Evolutionary conservation across 2,113 vertebrate species (phyloP), one percentile per base, ranked within the genome.

Genomic region (Dipodomys ordii): DNA sequence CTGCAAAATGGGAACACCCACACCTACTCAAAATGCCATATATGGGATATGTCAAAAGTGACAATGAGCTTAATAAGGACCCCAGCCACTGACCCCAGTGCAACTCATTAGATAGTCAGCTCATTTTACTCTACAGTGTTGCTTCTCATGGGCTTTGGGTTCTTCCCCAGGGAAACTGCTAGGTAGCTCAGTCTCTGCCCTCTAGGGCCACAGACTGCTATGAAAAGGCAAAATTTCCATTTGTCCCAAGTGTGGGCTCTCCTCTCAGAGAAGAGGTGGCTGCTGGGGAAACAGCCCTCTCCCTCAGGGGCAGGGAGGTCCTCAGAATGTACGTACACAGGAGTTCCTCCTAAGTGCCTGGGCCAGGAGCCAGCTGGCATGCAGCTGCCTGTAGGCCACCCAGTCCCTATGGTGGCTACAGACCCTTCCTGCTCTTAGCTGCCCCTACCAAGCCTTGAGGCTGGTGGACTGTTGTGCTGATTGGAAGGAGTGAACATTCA

Each of bases 301-400:
- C 53, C 53, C 15, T 13, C 16, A 57, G 53, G 44, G 44, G 94
- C 82, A 88, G 28, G 7, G 30, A 23, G n/a, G 71, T 93, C 87
- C 85, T 91, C 65, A 68, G 82, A 87, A 39, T 39, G 81, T 89
- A 83, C 28, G 77, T n/a, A 11, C 83, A 49, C 19, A 32, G 57
- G 32, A 22, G 0, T 39, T 53, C 78, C 32, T 85, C 32, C 73
- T 49, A 91, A 73, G 49, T 1, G 2, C 28, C 46, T 62, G 53
- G 28, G 77, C 73, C 71, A 83, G 62, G 11, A 84, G 1, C 73
- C n/a, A 35, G 67, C 72, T 18, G 18, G 72, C 1, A 0, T 12
- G 19, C 90, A 77, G 92, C 84, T 88, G 90, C 74, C 74, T 82
- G 73, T 1, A 7, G 39, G 9, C 15, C 13, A 30, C 60, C 16